Conservation (phyloP, 2,113 vertebrate species). For the Thamnophis sirtalis region DNA sequence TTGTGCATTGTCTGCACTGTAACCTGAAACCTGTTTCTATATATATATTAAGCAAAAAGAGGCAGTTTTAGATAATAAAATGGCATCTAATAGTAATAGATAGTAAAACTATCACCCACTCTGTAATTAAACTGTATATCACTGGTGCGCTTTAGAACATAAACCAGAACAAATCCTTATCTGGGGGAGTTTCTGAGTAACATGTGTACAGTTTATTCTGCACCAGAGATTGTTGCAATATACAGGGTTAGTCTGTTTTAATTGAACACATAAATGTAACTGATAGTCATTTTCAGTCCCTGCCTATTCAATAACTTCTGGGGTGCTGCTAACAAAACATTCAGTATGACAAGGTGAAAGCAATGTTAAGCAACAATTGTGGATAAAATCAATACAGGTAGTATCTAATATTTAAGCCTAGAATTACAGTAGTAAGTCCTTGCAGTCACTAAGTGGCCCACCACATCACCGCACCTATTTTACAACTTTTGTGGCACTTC, state of each 20-base stretch:
- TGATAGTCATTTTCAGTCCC: background rate
- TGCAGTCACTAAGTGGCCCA: background rate
- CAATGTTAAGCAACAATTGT: background rate
- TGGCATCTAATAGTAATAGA: background rate
- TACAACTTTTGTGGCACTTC: background rate
- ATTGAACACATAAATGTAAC: background rate
- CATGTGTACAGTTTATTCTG: background rate
- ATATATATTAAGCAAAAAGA: background rate
- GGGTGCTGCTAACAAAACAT: background rate
- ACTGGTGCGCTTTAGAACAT: background rate
- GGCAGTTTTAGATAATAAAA: background rate
- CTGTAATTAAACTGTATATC: background rate
- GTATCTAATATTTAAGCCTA: background rate
- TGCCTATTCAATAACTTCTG: background rate
- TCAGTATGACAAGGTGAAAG: background rate
- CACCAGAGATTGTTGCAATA: background rate
- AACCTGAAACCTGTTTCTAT: background rate
- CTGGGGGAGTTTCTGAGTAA: background rate
- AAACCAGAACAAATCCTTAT: background rate
- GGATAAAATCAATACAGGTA: background rate
- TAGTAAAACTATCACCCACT: background rate
- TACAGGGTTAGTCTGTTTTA: background rate
- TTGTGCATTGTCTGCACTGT: rapidly evolving
- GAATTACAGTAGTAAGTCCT: background rate
- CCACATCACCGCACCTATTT: background rate